A percentile compares a stretch with the other conserved stretches of the same genome.
Conservation (phyloP, 2,113 vertebrate species). For the Hippopotamus amphibius region DNA sequence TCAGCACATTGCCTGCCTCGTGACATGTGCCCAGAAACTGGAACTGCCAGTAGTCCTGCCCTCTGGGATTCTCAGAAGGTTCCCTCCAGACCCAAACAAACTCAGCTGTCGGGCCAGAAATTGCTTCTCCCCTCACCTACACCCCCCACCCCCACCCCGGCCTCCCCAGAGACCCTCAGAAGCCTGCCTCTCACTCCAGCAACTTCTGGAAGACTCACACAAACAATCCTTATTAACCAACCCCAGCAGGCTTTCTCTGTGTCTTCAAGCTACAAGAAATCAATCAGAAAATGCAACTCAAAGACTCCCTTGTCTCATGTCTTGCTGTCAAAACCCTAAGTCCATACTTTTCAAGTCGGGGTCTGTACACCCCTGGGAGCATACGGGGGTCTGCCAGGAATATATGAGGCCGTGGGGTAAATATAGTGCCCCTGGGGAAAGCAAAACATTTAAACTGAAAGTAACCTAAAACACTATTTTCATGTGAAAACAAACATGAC, state of each 20-base stretch:
- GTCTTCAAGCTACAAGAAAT: slow-evolving; percentile 44
- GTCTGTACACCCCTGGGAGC: not conserved
- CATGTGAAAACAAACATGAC: not conserved
- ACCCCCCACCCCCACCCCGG: rapidly evolving
- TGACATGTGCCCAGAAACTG: not conserved
- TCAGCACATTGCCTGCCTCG: not conserved
- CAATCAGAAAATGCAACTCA: not conserved
- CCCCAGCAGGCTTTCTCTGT: not conserved
- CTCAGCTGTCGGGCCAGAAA: not conserved
- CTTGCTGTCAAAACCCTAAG: not conserved
- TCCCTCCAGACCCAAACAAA: not conserved
- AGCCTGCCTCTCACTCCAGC: not conserved
- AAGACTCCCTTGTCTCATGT: not conserved
- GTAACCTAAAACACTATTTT: not conserved
- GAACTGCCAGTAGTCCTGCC: not conserved
- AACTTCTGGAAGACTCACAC: not conserved
- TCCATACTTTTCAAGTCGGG: not conserved
- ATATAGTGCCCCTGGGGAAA: not conserved
- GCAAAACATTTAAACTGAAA: not conserved
- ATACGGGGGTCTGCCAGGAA: not conserved
- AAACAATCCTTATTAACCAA: not conserved
- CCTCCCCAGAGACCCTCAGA: not conserved
- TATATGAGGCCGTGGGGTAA: not conserved
- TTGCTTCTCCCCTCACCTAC: rapidly evolving
- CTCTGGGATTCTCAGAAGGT: not conserved